Evolutionary conservation across 2,888 invertebrate species (phyloP), one percentile per base, ranked within the genome.

Genomic region (Heterodera filipjevi): DNA sequence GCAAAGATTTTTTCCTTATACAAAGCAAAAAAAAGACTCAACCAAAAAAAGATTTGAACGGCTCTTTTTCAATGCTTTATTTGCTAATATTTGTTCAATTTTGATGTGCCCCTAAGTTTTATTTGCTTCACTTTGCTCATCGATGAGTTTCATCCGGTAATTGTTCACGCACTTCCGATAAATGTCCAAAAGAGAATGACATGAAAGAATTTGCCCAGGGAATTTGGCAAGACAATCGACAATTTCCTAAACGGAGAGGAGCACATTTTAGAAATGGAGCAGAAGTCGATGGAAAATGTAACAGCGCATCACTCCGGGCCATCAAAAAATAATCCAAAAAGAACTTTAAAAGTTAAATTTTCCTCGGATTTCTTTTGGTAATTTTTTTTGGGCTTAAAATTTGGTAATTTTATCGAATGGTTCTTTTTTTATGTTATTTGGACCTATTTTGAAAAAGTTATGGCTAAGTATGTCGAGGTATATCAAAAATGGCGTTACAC

Each of bases 111-210:
- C 35, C 33, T 71, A 49, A 71, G 27, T 71, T 32, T 49, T 49
- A 19, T 49, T 49, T 49, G 49, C 49, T 49, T 49, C 72, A 30
- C 35, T 72, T 72, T 72, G 30, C 66, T 82, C 78, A 53, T 81
- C 70, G 66, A 87, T 84, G 49, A 87, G 86, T 82, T 86, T 82
- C 77, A 82, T 81, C 73, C 86, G 84, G 82, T 85, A 86, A 14
- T 86, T 81, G 33, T 79, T 83, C 32, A 86, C 85, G 79, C 87
- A 87, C 68, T 84, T 78, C 53, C 85, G 84, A 79, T 85, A 87
- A 6, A 80, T 81, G 74, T 77, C 83, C 53, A 83, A 81, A 14
- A 87, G 82, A 35, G 85, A 80, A 30, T 85, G 80, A 80, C 87
- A 87, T 77, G 86, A 85, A 71, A 88, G 82, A n/a, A 86, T 82